Percentiles rank a stretch among this genome's conserved stretches.
These are phyloP conservation scores for Aphis craccivora DNA, from an alignment of 1,140 invertebrate species.

Conservation along the genomic window DNA sequence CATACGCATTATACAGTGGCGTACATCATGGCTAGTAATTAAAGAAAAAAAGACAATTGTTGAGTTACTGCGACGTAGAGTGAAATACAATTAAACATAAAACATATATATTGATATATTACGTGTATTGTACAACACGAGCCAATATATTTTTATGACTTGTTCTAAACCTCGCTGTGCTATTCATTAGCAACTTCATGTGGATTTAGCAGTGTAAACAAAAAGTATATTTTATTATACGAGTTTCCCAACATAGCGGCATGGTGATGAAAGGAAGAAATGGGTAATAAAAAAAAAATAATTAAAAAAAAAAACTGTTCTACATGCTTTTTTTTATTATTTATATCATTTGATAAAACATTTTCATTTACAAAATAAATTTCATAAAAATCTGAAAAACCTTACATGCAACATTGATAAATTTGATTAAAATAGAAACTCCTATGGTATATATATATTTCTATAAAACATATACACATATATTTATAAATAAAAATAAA, in stretches of 20 bases:
- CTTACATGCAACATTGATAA: slow-evolving; percentile 56
- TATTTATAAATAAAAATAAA: slow-evolving; percentile 48
- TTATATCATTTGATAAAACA: slow-evolving; percentile 39
- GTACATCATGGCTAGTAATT: not conserved
- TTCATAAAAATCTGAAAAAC: slow-evolving; percentile 53
- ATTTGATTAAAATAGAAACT: slow-evolving; percentile 57
- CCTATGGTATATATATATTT: slow-evolving; percentile 32
- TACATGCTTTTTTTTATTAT: slow-evolving; percentile 55
- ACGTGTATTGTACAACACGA: not conserved
- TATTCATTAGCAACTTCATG: not conserved
- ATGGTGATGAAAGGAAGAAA: not conserved
- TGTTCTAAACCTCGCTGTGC: not conserved
- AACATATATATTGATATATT: not conserved
- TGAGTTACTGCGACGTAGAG: not conserved
- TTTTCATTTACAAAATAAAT: slow-evolving; percentile 55
- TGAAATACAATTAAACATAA: not conserved
- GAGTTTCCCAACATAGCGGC: not conserved
- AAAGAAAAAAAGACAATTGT: not conserved
- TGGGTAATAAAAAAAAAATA: not conserved
- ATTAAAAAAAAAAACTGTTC: slow-evolving; percentile 1
- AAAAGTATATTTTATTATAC: not conserved
- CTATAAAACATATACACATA: slow-evolving; percentile 36
- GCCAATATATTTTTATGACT: not conserved
- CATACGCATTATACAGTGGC: too few relatives aligned
- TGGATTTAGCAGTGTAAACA: not conserved